Conservation (phyloP, 2,797 vertebrate species). For the Rhinella marina region DNA sequence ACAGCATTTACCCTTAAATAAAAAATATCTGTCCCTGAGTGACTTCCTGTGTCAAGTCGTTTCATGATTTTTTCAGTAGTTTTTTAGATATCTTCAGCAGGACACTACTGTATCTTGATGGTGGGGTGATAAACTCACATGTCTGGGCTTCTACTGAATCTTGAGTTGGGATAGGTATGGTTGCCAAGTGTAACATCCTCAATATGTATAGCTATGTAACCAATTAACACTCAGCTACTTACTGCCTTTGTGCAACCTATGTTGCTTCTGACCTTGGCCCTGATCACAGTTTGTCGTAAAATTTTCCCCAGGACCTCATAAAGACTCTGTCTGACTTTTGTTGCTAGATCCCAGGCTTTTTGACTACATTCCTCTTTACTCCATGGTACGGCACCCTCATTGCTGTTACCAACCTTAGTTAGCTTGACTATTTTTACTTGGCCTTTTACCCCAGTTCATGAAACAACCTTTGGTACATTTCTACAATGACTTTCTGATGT, state of each 20-base stretch:
- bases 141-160: too few species aligned
- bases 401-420: neutral
- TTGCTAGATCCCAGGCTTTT: neutral
- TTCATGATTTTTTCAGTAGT: neutral
- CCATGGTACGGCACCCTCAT: neutral
- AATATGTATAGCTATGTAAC: too few species aligned
- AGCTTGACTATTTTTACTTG: too few species aligned
- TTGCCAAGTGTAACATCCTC: too few species aligned
- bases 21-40: neutral
- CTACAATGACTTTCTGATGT: neutral
- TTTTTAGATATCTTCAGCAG: neutral
- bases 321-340: neutral
- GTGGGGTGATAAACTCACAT: too few species aligned
- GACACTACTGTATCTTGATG: neutral
- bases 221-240: too few species aligned
- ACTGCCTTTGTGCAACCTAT: too few species aligned
- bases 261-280: too few species aligned
- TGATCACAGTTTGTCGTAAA: too few species aligned
- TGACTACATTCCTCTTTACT: neutral
- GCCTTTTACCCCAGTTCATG: neutral
- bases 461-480: neutral
- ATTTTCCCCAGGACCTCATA: too few species aligned
- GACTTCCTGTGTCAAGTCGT: neutral
- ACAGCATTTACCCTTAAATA: neutral
- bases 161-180: too few species aligned